Evolutionary conservation across 2,113 vertebrate species (phyloP), one percentile per base, ranked within the genome.

Genomic region (Peromyscus californicus): DNA sequence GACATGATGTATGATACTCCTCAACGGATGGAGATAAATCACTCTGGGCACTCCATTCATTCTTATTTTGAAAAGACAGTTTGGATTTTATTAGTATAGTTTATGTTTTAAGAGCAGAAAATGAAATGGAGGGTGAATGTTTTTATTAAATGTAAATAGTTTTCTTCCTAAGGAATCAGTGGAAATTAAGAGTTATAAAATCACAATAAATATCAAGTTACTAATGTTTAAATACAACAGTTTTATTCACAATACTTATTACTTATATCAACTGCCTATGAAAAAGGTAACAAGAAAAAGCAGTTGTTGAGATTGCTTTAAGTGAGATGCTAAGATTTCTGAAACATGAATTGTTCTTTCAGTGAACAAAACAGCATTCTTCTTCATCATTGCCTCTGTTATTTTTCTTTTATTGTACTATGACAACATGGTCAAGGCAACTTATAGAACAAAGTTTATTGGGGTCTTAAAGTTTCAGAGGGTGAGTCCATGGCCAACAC

Each of bases 331-430:
- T 90, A 59, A 95, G 79, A 93, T 93, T 97, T 96, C 93, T 88
- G 63, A 94, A 95, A 93, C 63, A 75, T 54, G 61, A 95, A 80
- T 97, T 95, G 78, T 45, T 91, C 31, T 90, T 91, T 85, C 75
- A 78, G 89, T 94, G 87, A 97, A 95, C 96, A 95, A 97, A 95
- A 95, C 96, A 94, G 29, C 95, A 97, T 94, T 96, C 88, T 51
- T 85, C 95, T 91, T 97, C 83, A 90, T 78, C 89, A 45, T 94
- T 7, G 21, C 3, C 54, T 59, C 4, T 15, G 6, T n/a, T 61
- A 24, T 83, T 61, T 29, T 83, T 61, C 7, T 39, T 36, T n/a
- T 3, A 2, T n/a, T 83, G 22, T 61, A 13, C 21, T 61, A 36
- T 26, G 36, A 39, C 3, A 61, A 13, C 54, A n/a, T 59, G 79